Percentiles rank a stretch among this genome's conserved stretches.
Conservation (phyloP, 1,140 invertebrate species). For the Bombyx mori region ASM3026992v2 NC_085107.1:14797501-14798000, state of each 20-base stretch:
- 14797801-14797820: constrained; percentile 48
- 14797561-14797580: too few species aligned
- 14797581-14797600: too few species aligned
- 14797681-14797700: constrained; percentile 4
- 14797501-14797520: too few species aligned
- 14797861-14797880: constrained; percentile 53
- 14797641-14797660: too few species aligned
- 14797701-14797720: constrained; percentile 30
- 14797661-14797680: too few species aligned
- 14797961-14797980: constrained; percentile 19
- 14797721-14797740: constrained; percentile 66
- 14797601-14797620: too few species aligned
- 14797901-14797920: constrained; percentile 67
- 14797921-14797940: constrained; percentile 69
- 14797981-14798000: constrained; percentile 60
- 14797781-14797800: constrained; percentile 65
- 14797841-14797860: constrained; percentile 34
- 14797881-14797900: constrained; percentile 61
- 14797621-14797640: too few species aligned
- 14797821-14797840: constrained; percentile 58
- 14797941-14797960: constrained; percentile 53
- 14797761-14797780: constrained; percentile 67
- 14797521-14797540: too few species aligned
- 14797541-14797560: too few species aligned
- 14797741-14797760: constrained; percentile 68